Conservation (phyloP, 64 coral and sea anemone species). For the Actinia tenebrosa region DNA sequence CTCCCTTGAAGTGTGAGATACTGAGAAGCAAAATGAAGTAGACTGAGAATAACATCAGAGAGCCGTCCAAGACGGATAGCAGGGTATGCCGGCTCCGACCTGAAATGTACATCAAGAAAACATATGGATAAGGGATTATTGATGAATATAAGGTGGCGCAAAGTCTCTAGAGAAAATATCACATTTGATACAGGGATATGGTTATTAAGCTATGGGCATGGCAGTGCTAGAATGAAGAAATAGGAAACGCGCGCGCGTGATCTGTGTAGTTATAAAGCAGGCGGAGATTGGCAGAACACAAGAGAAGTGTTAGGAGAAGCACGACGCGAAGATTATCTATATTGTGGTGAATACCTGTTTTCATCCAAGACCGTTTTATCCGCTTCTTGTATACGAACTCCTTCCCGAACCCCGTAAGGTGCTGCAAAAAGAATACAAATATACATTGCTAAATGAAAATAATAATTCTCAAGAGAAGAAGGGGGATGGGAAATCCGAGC, state of each 20-base stretch:
- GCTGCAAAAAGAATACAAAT: slow-evolving; percentile 26
- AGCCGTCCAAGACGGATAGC: slow-evolving; percentile 58
- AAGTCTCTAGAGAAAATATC: no score
- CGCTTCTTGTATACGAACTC: slow-evolving; percentile 48
- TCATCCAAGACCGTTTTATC: background rate
- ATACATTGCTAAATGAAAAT: background rate
- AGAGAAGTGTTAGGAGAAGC: no score
- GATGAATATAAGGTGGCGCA: no score
- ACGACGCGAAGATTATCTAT: background rate
- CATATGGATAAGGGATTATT: no score
- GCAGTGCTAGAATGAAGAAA: no score
- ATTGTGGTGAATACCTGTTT: background rate
- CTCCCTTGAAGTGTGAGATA: slow-evolving; percentile 71
- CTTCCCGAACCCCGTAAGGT: slow-evolving; percentile 96
- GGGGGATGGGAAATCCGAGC: no score
- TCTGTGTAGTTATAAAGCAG: no score
- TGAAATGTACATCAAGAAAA: background rate
- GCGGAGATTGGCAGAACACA: no score
- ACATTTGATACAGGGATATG: no score
- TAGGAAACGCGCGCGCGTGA: no score
- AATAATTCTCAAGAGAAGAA: slow-evolving; percentile 4
- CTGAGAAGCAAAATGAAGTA: slow-evolving; percentile 64
- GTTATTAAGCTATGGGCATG: no score
- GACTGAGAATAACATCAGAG: slow-evolving; percentile 59
- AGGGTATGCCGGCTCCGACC: background rate